Evolutionary conservation across 2,797 vertebrate genomes (phyloP).

Genomic region (Microhierax caerulescens): DNA sequence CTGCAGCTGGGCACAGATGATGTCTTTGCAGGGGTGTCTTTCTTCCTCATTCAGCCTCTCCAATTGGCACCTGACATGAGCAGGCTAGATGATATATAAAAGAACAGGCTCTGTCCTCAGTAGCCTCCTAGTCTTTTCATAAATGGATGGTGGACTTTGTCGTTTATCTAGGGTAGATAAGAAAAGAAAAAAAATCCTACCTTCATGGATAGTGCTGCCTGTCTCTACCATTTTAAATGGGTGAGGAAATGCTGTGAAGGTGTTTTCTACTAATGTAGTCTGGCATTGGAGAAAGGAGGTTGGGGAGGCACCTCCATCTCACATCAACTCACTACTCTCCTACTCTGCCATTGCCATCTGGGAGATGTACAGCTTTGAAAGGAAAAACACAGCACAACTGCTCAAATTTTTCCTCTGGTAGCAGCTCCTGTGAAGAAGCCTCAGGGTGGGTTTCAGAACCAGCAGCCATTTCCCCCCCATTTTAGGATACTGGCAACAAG

Average conservation of each 20-base stretch:
- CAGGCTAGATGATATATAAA: background rate
- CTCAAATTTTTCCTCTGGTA: background rate
- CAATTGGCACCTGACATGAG: background rate
- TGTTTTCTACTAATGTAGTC: background rate
- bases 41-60: background rate
- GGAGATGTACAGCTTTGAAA: background rate
- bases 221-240: background rate
- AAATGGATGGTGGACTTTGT: background rate
- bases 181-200: background rate
- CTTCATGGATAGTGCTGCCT: background rate
- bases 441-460: background rate
- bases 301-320: background rate
- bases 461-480: background rate
- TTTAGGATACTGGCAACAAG: background rate
- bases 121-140: background rate
- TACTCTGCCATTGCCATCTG: background rate
- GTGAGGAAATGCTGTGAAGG: background rate
- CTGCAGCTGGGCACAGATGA: fast-evolving
- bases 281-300: background rate
- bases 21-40: background rate
- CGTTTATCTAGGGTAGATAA: background rate
- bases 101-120: background rate
- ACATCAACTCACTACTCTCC: background rate
- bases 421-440: background rate
- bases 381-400: background rate